Percentiles rank a stretch among this genome's conserved stretches.
These are phyloP conservation scores for Acrobasis repandana DNA, from an alignment of 2,888 invertebrate genomes.

Conservation along the genomic window DNA sequence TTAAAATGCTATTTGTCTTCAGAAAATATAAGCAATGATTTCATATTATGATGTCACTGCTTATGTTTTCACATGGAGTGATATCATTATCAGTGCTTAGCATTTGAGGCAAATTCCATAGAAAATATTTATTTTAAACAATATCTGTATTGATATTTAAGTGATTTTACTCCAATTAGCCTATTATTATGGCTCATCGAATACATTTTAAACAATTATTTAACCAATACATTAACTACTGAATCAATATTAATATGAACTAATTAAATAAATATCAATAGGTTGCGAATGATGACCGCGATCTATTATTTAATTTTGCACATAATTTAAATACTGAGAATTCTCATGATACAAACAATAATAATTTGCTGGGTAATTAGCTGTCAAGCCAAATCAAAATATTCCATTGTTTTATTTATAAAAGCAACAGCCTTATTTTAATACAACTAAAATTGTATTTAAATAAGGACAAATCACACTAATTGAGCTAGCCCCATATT, in stretches of 20 bases:
- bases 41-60: no score
- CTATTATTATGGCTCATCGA: not conserved
- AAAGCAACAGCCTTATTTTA: no score
- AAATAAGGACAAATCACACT: no score
- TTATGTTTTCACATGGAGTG: no score
- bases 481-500: no score
- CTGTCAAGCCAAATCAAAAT: not conserved
- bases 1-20: no score
- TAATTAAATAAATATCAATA: not conserved
- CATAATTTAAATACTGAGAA: not conserved
- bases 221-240: not conserved
- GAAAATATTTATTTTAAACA: no score
- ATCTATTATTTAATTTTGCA: not conserved
- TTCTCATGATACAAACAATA: not conserved
- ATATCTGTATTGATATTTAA: not conserved
- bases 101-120: no score
- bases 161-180: not conserved
- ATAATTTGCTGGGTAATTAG: not conserved
- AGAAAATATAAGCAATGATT: no score
- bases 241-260: slow-evolving; percentile 1
- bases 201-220: slow-evolving; percentile 5
- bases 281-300: no score
- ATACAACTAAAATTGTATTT: no score
- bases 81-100: no score
- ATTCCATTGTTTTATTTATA: not conserved